Evolutionary conservation across 2,113 vertebrate species (phyloP).

Genomic region (Rhinopomastus cyanomelas): DNA sequence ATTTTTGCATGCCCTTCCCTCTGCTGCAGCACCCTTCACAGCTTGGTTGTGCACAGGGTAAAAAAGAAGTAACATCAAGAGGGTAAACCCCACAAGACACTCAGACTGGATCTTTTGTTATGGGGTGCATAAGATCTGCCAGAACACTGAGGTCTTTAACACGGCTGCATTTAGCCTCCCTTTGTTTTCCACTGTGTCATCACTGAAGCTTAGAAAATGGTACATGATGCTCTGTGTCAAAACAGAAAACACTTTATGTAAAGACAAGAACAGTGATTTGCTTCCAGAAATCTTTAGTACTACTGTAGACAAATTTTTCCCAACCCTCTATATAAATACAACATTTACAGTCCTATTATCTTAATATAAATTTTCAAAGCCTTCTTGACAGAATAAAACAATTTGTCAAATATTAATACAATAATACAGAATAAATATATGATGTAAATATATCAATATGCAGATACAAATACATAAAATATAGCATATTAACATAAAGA

Average conservation of each 20-base stretch:
- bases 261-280: not conserved
- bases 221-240: not conserved
- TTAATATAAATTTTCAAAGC: not conserved
- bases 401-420: not conserved
- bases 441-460: no score
- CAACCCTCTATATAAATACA: not conserved
- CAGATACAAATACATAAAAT: no score
- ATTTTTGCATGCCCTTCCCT: not conserved
- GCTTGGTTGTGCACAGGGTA: not conserved
- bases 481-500: no score
- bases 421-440: no score
- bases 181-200: slow-evolving; percentile 11
- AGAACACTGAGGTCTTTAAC: slow-evolving; percentile 34
- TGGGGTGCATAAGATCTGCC: not conserved
- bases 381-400: not conserved
- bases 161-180: not conserved
- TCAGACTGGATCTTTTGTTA: not conserved
- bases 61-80: not conserved
- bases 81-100: not conserved
- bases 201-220: slow-evolving; percentile 3
- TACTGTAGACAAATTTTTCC: not conserved
- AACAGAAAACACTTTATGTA: not conserved
- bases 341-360: not conserved
- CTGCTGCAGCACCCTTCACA: not conserved
- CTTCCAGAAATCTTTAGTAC: not conserved